Evolutionary conservation across 2,797 vertebrate genomes (phyloP), one percentile per base, ranked within the genome.

Genomic region (Zenarchopterus dispar): DNA sequence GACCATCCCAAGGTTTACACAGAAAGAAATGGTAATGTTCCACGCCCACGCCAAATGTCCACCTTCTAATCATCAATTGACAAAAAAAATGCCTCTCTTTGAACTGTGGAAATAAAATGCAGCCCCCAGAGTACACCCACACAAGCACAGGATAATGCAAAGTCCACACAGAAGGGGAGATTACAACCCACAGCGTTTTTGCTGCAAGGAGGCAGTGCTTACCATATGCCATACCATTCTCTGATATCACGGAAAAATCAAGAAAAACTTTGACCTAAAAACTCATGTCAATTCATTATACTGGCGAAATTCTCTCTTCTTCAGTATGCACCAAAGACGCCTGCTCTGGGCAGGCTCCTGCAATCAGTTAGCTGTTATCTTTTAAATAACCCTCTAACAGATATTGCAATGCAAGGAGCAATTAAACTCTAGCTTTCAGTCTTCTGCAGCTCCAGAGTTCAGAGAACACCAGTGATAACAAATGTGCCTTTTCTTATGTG

Each of bases 351-450:
- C 65, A 33, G 51, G 56, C 57, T 41, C 16, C 50, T 67, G n/a
- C 48, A 65, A 70, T 76, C 81, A 75, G 71, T 57, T 56, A 70
- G 67, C 68, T 78, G 77, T 81, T 89, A 89, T 87, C 87, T 85
- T 76, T 84, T 55, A 84, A 88, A 85, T 78, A 84, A 81, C 62
- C 43, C 58, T 85, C 80, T 81, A 70, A 73, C 78, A 62, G 73
- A 81, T 82, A 74, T 43, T 55, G 46, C 76, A 33, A 59, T 43
- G 77, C 69, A 77, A 55, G 70, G 62, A 73, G 82, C 55, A 55
- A 49, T 75, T 70, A 73, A 80, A 70, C 52, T 62, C 64, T 62
- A 45, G 42, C 61, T 59, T 66, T 76, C 66, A 58, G 61, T 70
- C 50, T 75, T 57, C 50, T 33, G 67, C 65, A 70, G 61, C 73